Base-by-base conservation (phyloP, 37 sponge, comb jelly and placozoan genomes). In the Tethya wilhelma region DNA sequence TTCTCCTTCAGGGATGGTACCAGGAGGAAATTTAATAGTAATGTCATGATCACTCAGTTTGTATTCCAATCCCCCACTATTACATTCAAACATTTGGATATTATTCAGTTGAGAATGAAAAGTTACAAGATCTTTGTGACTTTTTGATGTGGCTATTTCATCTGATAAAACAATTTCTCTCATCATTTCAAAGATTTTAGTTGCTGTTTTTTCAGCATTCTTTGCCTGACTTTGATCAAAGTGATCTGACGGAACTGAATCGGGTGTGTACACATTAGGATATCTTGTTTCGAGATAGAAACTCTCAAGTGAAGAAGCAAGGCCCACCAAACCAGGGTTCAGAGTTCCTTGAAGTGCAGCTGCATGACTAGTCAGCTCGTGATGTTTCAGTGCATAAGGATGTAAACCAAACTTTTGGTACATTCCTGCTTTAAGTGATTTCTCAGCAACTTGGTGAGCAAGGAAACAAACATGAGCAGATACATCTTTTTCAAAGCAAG, bases 391-490 rank as follows among this genome's bases (percentile, higher is more conserved):
- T 12, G 7, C 68, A 11, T 36, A 37, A 37, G 68, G 68, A 12
- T 67, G 68, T 9, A 67, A 39, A 7, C 68, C 68, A 67, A 8
- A 38, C 40, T 37, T 36, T 23, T 32, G 23, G 74, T 87, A 87
- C 77, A 80, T 78, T 8, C 75, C 87, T 34, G 80, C 87, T 37
- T 87, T 87, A 19, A 87, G 74, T 45, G 87, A 56, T 36, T 87
- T 87, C 62, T 87, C 87, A 58, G 72, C 75, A 22, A 80, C 81
- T 80, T 87, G 69, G 37, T 80, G 81, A 19, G 87, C 80, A 70
- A 80, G 58, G 57, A 87, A 87, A 39, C 79, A 74, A 23, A 80
- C 81, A 32, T 79, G 67, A 28, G 67, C 64, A 80, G 43, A 79
- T 9, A 87, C 29, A 20, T 70, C 19, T 32, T 23, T 19, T 23